Conservation (phyloP, 2,797 vertebrate species). For the Coreius guichenoti region DNA sequence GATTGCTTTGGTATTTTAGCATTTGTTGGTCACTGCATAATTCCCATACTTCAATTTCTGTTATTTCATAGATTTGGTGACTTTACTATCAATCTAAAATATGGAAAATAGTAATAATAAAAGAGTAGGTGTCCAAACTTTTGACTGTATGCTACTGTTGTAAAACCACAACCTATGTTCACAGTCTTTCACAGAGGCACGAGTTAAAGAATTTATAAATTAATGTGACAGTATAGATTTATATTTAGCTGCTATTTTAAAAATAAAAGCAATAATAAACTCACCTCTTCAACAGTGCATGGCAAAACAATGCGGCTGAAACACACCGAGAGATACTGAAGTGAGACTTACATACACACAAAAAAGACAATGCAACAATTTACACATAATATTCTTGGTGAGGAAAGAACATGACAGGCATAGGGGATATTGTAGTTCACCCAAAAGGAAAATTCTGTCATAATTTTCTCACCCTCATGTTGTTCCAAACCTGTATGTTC, state of each 20-base stretch:
- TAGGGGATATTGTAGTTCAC: not conserved
- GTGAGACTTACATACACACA: not conserved
- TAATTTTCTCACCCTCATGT: not conserved
- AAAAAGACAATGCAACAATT: not conserved
- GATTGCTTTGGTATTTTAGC: not conserved
- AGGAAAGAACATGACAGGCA: not conserved
- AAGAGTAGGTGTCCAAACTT: not conserved
- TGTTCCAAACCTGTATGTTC: not conserved
- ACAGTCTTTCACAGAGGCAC: not conserved
- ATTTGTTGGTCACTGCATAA: not conserved
- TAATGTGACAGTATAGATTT: not conserved
- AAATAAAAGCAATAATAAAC: slow-evolving; percentile 62
- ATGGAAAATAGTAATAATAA: not conserved
- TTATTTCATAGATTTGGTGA: not conserved
- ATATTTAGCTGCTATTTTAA: not conserved
- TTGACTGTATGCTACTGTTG: not conserved
- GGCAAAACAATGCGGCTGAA: slow-evolving; percentile 94
- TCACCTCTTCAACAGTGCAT: slow-evolving; percentile 94
- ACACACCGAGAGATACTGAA: slow-evolving; percentile 62
- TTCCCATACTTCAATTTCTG: not conserved
- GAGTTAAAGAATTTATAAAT: not conserved
- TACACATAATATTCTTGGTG: not conserved
- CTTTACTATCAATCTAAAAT: not conserved
- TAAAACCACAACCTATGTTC: not conserved
- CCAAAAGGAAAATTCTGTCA: not conserved